Conservation (phyloP, 2,888 invertebrate species). For the Hemistola chrysoprasaria region DNA sequence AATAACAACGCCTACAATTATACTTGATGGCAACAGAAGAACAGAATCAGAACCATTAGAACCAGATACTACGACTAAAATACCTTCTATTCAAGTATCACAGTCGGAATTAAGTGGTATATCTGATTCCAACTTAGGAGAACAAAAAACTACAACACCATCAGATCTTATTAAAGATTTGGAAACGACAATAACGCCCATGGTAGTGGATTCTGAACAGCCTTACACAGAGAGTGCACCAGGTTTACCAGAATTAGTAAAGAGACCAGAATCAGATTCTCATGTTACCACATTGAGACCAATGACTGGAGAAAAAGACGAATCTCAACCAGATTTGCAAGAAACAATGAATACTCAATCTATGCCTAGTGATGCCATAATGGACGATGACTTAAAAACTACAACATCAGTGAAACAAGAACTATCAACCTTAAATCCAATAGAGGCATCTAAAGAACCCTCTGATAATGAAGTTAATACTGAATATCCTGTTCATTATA, state of each 20-base stretch:
- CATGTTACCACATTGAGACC: not conserved
- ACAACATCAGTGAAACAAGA: conserved; percentile 8
- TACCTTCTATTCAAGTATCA: conserved; percentile 4
- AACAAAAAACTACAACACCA: conserved; percentile 3
- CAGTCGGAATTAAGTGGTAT: conserved; percentile 3
- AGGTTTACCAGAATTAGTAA: conserved; percentile 1
- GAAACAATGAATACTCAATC: conserved; percentile 8
- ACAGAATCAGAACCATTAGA: conserved; percentile 8
- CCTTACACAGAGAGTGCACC: not conserved
- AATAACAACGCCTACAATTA: conserved; percentile 9
- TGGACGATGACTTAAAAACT: conserved; percentile 9
- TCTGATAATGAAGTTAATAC: conserved; percentile 10
- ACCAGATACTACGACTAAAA: conserved; percentile 10
- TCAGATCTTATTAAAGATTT: not conserved
- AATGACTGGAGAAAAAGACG: not conserved
- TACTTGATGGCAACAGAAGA: conserved; percentile 10
- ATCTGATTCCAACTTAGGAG: conserved; percentile 11
- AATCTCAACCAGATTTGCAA: conserved; percentile 1
- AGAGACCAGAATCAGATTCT: not conserved
- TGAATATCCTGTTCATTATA: conserved; percentile 9
- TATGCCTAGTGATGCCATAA: conserved; percentile 2
- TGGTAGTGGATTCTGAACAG: conserved; percentile 1
- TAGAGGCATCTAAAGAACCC: conserved; percentile 1
- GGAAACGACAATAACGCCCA: not conserved
- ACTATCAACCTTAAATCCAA: conserved; percentile 14